phyloP scores from a whole-genome alignment of 2,797 vertebrate species.

The Typhlichthys subterraneus region DNA sequence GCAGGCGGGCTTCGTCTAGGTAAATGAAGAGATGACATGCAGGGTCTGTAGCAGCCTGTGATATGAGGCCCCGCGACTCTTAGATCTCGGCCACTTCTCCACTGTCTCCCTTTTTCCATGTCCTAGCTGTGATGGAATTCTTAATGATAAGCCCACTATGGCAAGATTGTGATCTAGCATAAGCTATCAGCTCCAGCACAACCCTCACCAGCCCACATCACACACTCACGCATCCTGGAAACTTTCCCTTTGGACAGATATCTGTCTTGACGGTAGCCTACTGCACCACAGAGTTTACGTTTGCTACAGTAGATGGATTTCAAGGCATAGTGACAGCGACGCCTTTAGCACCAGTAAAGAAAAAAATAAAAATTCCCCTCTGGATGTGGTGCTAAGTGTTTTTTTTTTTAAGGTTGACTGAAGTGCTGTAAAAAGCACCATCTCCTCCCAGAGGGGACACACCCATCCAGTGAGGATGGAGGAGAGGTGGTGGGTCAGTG shows the following conservation, averaged over 20 bases:
- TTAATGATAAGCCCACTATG: conserved; percentile 63
- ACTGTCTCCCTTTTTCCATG: conserved; percentile 26
- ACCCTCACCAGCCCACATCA: conserved; percentile 39
- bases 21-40: conserved; percentile 70
- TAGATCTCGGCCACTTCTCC: conserved; percentile 56
- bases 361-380: conserved; percentile 43
- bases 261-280: conserved; percentile 51
- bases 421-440: conserved; percentile 74
- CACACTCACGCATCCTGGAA: conserved; percentile 38
- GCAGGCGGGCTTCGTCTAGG: conserved; percentile 46
- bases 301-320: conserved; percentile 45
- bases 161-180: conserved; percentile 50
- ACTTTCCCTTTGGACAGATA: conserved; percentile 53
- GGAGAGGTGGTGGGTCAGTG: conserved; percentile 49
- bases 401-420: conserved; percentile 65
- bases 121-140: conserved; percentile 62
- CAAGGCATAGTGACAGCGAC: conserved; percentile 56
- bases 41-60: conserved; percentile 44
- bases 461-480: conserved; percentile 60
- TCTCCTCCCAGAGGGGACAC: conserved; percentile 65
- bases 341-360: conserved; percentile 47
- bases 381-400: conserved; percentile 73
- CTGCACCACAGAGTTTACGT: conserved; percentile 57
- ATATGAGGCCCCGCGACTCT: conserved; percentile 54
- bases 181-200: conserved; percentile 26